These are phyloP conservation scores for Cerastoderma edule DNA, from an alignment of 2,888 invertebrate genomes.

Conservation along the genomic window DNA sequence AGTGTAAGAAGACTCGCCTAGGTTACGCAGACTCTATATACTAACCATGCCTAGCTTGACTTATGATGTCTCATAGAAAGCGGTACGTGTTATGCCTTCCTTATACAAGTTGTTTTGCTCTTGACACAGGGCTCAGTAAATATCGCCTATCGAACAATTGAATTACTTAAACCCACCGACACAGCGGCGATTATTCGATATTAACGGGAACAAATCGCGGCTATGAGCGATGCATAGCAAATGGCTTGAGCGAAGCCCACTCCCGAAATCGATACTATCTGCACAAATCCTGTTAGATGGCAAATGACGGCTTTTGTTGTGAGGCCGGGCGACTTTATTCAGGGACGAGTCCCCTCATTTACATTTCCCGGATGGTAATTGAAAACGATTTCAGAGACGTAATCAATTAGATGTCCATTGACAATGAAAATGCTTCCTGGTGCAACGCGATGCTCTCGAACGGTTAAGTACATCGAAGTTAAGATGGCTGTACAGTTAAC, in stretches of 20 bases:
- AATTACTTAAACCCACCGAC: constrained; percentile 35
- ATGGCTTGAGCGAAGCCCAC: constrained; percentile 14
- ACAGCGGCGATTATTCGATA: constrained; percentile 27
- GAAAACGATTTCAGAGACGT: constrained; percentile 13
- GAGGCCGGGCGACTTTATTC: background rate
- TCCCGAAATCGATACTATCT: constrained; percentile 19
- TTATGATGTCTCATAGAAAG: no score
- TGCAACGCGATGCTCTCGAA: background rate
- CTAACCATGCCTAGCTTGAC: no score
- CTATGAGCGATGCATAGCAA: constrained; percentile 33
- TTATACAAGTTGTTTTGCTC: constrained; percentile 20
- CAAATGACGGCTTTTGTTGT: constrained; percentile 26
- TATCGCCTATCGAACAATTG: constrained; percentile 20
- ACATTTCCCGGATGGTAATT: constrained; percentile 14
- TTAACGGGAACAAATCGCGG: constrained; percentile 30
- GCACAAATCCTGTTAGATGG: constrained; percentile 20
- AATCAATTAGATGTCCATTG: constrained; percentile 12
- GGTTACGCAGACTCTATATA: no score
- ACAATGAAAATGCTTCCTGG: constrained; percentile 9
- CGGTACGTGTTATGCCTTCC: no score
- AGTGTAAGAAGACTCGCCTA: no score
- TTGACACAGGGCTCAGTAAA: constrained; percentile 23
- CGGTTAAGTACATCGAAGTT: no score
- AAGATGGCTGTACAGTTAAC: no score
- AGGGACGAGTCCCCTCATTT: background rate